A percentile compares a stretch with the other conserved stretches of the same genome.
Conservation (phyloP, 64 coral and sea anemone species). For the Orbicella faveolata region DNA sequence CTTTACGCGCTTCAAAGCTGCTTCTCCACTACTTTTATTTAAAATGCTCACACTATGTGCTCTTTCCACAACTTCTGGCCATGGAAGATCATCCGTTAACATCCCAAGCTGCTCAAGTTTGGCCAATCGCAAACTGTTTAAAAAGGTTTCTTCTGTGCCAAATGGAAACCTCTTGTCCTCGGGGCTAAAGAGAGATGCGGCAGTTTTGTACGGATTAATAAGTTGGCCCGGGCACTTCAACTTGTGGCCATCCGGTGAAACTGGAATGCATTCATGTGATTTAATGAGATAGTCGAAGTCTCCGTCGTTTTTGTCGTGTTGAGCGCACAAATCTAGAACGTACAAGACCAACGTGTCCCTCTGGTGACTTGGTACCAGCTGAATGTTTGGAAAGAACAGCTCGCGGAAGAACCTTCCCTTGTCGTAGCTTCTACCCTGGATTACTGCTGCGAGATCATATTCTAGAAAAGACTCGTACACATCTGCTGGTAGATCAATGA, state of each 20-base stretch:
- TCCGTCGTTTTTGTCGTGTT: too few relatives aligned
- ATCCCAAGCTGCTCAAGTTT: slow-evolving; percentile 72
- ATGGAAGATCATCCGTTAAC: slow-evolving; percentile 48
- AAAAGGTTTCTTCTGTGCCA: slow-evolving; percentile 22
- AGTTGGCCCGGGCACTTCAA: slow-evolving; percentile 61
- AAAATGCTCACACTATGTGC: slow-evolving; percentile 48
- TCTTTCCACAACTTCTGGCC: slow-evolving; percentile 63
- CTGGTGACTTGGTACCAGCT: not conserved
- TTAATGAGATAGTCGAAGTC: slow-evolving; percentile 35
- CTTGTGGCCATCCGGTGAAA: slow-evolving; percentile 35
- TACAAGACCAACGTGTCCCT: too few relatives aligned
- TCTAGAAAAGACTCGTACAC: too few relatives aligned
- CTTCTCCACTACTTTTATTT: not conserved
- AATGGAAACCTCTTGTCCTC: slow-evolving; percentile 70
- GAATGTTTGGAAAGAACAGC: too few relatives aligned
- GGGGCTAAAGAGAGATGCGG: slow-evolving; percentile 25
- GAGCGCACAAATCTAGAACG: too few relatives aligned
- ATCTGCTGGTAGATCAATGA: too few relatives aligned
- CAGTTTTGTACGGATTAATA: slow-evolving; percentile 48
- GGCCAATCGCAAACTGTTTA: slow-evolving; percentile 10
- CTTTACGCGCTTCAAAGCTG: slow-evolving; percentile 6
- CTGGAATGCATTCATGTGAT: slow-evolving; percentile 53
- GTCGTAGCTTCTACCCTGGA: too few relatives aligned
- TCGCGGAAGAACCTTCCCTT: too few relatives aligned
- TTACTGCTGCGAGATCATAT: too few relatives aligned